Evolutionary conservation across 2,113 vertebrate species (phyloP), one percentile per base, ranked within the genome.

Genomic region (Willisornis vidua): DNA sequence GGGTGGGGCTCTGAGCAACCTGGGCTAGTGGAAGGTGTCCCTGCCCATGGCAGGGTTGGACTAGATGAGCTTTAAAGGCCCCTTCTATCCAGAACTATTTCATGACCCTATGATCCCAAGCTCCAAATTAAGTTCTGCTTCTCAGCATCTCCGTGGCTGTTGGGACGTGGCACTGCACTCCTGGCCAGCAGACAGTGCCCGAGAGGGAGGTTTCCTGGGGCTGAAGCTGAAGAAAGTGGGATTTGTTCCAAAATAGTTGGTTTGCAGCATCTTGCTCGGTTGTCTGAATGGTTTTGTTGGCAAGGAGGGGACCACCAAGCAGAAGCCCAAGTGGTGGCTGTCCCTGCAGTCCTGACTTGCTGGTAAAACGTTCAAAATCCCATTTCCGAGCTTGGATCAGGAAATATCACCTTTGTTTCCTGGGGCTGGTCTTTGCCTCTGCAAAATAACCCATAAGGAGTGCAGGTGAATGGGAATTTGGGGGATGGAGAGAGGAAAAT

Each of bases 401-500:
- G 52, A 59, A 73, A 58, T 35, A 43, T 37, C n/a, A 18, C 29
- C 31, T n/a, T 20, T 37, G 4, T 57, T 62, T 52, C 19, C 52
- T 81, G 37, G 74, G 48, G 13, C 25, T 46, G 71, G 23, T 13
- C 45, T 74, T 62, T 61, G 25, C 16, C 39, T 57, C 46, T 52
- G 46, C 17, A 35, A 43, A 11, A 3, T 20, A 11, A 3, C 25
- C 43, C 43, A 13, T 31, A 7, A 49, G 49, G 49, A 55, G 11
- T 3, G 2, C 14, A 51, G 52, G 49, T 22, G 24, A 65, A 35
- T 0, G 1, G 22, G 10, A 28, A n/a, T 52, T 52, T 54, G 29
- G 8, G 13, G n/a, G 37, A 58, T 63, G 74, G 63, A 84, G 58
- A 62, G 58, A 62, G 62, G 77, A 58, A 80, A 63, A 65, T n/a